Conservation (phyloP, 2,113 vertebrate genomes). For the Scatophagus argus region DNA sequence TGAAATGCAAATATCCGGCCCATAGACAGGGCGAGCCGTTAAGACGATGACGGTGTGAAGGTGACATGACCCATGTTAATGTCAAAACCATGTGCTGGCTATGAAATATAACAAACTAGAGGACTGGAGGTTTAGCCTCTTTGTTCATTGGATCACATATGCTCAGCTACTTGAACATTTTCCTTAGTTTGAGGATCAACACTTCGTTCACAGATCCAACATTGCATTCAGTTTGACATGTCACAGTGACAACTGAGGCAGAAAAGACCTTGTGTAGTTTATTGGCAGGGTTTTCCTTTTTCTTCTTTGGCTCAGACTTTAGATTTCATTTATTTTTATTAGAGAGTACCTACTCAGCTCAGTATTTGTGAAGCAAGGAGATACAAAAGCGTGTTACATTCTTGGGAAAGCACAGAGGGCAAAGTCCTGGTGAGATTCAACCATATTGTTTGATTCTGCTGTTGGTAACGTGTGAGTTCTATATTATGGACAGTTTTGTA, state of each 20-base stretch:
- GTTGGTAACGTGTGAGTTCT: background rate
- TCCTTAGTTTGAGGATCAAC: background rate
- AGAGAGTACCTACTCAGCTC: background rate
- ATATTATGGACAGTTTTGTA: background rate
- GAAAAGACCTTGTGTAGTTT: background rate
- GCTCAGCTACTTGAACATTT: background rate
- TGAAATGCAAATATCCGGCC: conserved; percentile 53
- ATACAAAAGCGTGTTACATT: background rate
- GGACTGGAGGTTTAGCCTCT: background rate
- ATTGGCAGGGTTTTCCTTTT: background rate
- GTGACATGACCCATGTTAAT: background rate
- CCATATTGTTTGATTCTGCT: background rate
- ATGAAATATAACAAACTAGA: background rate
- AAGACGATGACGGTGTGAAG: background rate
- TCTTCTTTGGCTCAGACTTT: background rate
- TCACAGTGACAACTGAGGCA: background rate
- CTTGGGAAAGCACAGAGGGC: background rate
- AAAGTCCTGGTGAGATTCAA: background rate
- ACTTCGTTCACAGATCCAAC: background rate
- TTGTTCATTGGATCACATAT: conserved; percentile 4
- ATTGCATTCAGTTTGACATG: background rate
- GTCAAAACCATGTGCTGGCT: conserved; percentile 15
- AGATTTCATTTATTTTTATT: background rate
- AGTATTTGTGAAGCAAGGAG: background rate
- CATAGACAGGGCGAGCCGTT: conserved; percentile 6